These are phyloP conservation scores for Metopolophium dirhodum DNA, from an alignment of 1,140 invertebrate genomes.

Conservation along the genomic window DNA sequence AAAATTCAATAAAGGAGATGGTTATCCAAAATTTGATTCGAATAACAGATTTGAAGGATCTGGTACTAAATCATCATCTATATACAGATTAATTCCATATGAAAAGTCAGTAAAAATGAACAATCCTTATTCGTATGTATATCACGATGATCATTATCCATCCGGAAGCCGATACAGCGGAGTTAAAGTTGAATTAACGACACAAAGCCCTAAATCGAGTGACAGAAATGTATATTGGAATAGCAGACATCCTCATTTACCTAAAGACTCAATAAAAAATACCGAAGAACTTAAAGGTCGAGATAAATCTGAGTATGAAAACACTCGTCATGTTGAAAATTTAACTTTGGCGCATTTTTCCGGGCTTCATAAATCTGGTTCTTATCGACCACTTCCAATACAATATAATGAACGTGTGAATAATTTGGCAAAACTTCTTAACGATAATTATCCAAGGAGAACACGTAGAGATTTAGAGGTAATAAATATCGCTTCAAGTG, in stretches of 20 bases:
- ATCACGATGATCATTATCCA: constrained; percentile 50
- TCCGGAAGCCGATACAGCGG: constrained; percentile 20
- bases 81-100: constrained; percentile 32
- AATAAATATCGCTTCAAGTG: constrained; percentile 56
- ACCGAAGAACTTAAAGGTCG: neutral
- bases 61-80: neutral
- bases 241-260: constrained; percentile 53
- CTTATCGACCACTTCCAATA: constrained; percentile 43
- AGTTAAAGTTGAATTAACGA: neutral
- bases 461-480: constrained; percentile 42
- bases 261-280: constrained; percentile 34
- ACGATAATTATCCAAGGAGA: constrained; percentile 45
- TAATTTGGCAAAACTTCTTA: constrained; percentile 59
- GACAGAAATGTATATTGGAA: constrained; percentile 15
- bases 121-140: constrained; percentile 44
- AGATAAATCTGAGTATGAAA: constrained; percentile 36
- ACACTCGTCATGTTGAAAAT: constrained; percentile 58
- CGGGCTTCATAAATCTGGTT: constrained; percentile 37
- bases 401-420: constrained; percentile 58
- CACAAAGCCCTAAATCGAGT: neutral
- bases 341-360: constrained; percentile 60
- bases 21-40: constrained; percentile 21
- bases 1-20: neutral
- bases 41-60: constrained; percentile 20
- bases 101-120: constrained; percentile 29